Base-by-base conservation (phyloP, 2,113 vertebrate genomes). In the Rhizomys pruinosus region DNA sequence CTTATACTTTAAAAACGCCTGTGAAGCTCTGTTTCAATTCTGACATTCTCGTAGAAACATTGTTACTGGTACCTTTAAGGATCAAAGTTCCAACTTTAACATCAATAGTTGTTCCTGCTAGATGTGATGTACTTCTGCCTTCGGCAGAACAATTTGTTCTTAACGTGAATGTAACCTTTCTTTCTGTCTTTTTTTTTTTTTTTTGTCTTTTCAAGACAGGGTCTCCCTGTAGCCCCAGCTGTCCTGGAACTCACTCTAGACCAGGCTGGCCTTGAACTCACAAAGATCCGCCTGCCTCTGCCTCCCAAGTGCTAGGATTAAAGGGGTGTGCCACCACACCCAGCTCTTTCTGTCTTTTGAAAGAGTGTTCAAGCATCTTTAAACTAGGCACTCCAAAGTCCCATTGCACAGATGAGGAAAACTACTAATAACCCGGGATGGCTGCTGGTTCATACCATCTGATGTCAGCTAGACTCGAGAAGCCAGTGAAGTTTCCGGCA, bases 131-230 rank as follows among this genome's bases (percentile, higher is more conserved):
- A 52, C 17, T 55, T 79, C 52, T 57, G 66, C 34, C 84, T 87
- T 12, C 12, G 8, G 7, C 59, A 55, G 27, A 1, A 22, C 27
- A 87, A 32, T 34, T 44, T 23, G 73, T 87, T 52, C 80, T 34
- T 39, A 52, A 47, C 59, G 42, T n/a, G 39, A 81, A 32, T 7
- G 13, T 34, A 72, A 22, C 61, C 59, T 78, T 84, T 93, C 64
- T 92, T 10, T 72, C 22, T 68, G 34, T 63, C 89, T 92, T 92
- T 87, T 64, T n/a, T n/a, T n/a, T n/a, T n/a, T n/a, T n/a, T n/a
- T n/a, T n/a, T n/a, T n/a, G n/a, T n/a, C n/a, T n/a, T n/a, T n/a
- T n/a, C n/a, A n/a, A n/a, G n/a, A n/a, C n/a, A n/a, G n/a, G n/a
- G n/a, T n/a, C n/a, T n/a, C n/a, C n/a, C n/a, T n/a, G n/a, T n/a